phyloP scores from a whole-genome alignment of 2,797 vertebrate species.

The Gephyroberyx darwinii region DNA sequence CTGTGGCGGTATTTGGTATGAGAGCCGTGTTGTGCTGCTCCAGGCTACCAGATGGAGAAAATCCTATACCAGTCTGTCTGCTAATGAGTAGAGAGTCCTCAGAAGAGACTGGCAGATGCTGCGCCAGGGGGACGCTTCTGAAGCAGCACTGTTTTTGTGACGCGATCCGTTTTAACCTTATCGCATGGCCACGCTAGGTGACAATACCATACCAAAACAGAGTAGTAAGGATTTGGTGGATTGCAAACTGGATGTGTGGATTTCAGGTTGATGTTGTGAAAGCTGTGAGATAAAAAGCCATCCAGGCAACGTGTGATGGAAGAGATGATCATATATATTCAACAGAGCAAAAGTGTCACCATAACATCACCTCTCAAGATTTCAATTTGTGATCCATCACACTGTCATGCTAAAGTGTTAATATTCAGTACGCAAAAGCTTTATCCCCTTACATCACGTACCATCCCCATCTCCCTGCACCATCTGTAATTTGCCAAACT shows the following conservation, averaged over 20 bases:
- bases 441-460: constrained; percentile 40
- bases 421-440: constrained; percentile 42
- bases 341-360: not conserved
- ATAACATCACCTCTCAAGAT: constrained; percentile 1
- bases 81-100: constrained; percentile 65
- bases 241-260: not conserved
- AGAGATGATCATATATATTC: not conserved
- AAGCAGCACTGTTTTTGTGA: constrained; percentile 33
- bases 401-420: constrained; percentile 36
- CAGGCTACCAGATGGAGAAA: constrained; percentile 70
- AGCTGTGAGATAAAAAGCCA: not conserved
- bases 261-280: not conserved
- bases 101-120: constrained; percentile 69
- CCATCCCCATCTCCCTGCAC: constrained; percentile 45
- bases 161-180: constrained; percentile 35
- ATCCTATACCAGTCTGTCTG: constrained; percentile 55
- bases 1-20: constrained; percentile 20
- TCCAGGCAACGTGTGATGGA: too few species aligned
- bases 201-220: not conserved
- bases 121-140: constrained; percentile 23
- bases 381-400: constrained; percentile 43
- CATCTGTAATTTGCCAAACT: constrained; percentile 58
- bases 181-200: not conserved
- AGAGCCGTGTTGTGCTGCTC: constrained; percentile 39
- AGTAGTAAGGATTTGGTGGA: not conserved